A percentile compares a stretch with the other conserved stretches of the same genome.
phyloP scores from a whole-genome alignment of 2,113 vertebrate species.

The Lutjanus erythropterus region DNA sequence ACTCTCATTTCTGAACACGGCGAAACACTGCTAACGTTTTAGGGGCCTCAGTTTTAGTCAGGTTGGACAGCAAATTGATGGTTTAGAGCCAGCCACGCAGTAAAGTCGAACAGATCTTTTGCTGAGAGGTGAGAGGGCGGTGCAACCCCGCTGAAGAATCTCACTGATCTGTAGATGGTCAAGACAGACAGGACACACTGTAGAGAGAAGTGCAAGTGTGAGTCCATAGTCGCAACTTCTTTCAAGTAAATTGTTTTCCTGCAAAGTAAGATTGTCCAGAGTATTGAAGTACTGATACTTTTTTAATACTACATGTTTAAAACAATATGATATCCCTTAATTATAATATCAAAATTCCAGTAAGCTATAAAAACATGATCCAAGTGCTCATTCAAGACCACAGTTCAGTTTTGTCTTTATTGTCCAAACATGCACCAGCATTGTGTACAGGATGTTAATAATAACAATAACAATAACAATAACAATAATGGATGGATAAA shows the following conservation, averaged over 20 bases:
- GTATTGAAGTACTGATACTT: too few species aligned
- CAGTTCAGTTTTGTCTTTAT: too few species aligned
- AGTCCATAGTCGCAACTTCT: background rate
- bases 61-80: slow-evolving; percentile 54
- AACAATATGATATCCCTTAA: too few species aligned
- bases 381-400: too few species aligned
- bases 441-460: too few species aligned
- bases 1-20: slow-evolving; percentile 11
- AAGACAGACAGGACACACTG: slow-evolving; percentile 16
- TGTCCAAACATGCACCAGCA: too few species aligned
- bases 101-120: slow-evolving; percentile 56
- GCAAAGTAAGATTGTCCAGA: too few species aligned
- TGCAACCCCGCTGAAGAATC: slow-evolving; percentile 27
- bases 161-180: slow-evolving; percentile 14
- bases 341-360: too few species aligned
- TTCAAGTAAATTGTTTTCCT: background rate
- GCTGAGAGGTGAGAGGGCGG: slow-evolving; percentile 46
- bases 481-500: too few species aligned
- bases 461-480: too few species aligned
- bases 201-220: background rate
- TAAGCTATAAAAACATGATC: too few species aligned
- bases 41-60: slow-evolving; percentile 33
- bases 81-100: slow-evolving; percentile 38
- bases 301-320: too few species aligned
- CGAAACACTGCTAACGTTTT: slow-evolving; percentile 35